Conservation (phyloP, 1,140 invertebrate species). For the Trissolcus basalis region DNA sequence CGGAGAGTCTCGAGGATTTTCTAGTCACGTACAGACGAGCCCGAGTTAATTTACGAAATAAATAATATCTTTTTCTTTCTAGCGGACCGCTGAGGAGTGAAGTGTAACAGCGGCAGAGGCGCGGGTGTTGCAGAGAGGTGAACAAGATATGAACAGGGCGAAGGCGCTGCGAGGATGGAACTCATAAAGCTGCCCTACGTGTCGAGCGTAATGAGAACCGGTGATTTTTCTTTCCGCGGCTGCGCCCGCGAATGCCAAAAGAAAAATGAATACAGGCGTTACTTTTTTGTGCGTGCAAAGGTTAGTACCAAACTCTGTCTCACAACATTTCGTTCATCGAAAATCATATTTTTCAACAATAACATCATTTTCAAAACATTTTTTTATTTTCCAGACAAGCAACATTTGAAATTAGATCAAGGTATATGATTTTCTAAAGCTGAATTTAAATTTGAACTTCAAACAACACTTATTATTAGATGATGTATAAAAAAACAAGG, state of each 20-base stretch:
- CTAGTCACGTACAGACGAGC: constrained; percentile 68
- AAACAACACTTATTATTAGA: too few species aligned
- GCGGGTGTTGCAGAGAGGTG: constrained; percentile 42
- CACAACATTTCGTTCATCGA: too few species aligned
- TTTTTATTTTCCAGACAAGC: too few species aligned
- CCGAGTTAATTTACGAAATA: constrained; percentile 77
- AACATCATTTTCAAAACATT: too few species aligned
- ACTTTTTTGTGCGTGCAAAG: constrained; percentile 25
- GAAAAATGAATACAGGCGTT: constrained; percentile 69
- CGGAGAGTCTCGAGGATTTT: constrained; percentile 65
- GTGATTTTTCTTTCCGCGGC: constrained; percentile 74
- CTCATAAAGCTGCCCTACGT: constrained; percentile 77
- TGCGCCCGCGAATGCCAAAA: constrained; percentile 65
- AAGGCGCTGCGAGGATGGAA: constrained; percentile 51
- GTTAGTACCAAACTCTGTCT: too few species aligned
- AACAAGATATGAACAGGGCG: constrained; percentile 58
- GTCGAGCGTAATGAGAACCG: constrained; percentile 76
- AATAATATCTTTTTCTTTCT: constrained; percentile 76
- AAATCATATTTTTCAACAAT: too few species aligned
- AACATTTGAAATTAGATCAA: too few species aligned
- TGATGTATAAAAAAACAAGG: too few species aligned
- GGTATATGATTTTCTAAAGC: too few species aligned
- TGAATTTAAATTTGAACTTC: too few species aligned
- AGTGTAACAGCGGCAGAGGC: constrained; percentile 34
- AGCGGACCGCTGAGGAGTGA: constrained; percentile 45